Base-by-base conservation (phyloP, 2,888 invertebrate genomes). In the Mechanitis mazaeus region DNA sequence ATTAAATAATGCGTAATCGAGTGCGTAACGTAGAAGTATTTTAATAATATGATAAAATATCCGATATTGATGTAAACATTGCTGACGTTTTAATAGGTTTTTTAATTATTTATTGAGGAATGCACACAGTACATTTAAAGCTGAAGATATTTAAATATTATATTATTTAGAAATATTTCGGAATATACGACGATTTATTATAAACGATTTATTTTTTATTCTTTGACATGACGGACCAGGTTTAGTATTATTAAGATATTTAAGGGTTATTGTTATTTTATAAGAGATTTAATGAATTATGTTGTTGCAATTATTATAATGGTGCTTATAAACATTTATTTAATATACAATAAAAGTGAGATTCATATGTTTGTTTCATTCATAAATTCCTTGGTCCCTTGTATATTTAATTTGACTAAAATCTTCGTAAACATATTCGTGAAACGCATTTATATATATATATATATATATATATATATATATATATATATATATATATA, bases 311-410 rank as follows among this genome's bases (percentile, higher is more conserved):
- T 77, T 72, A 73, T 53, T 58, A 55, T 60, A 38, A 60, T 81
- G 87, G 87, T 87, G 87, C 87, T 88, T 85, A 71, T 78, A 78
- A 82, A 81, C 78, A 75, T 78, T 72, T 75, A 77, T 78, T 79
- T 75, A 77, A 74, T 79, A 76, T 75, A 75, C 74, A 77, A 74
- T 75, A 75, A 77, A 75, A 70, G 63, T 66, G 54, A 70, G 64
- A 64, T 58, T n/a, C 64, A 59, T 56, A 55, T 57, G 57, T 58
- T 58, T 7, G 60, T 66, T 66, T 68, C 54, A 61, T 60, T 60
- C 2, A 45, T 45, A 31, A 20, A 11, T 33, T 20, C 2, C 20
- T n/a, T 47, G 12, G 2, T 12, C 1, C 1, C 4, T 2, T n/a
- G 47, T 35, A 5, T 35, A 35, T 35, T 5, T 35, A 5, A 35